Base-by-base conservation (phyloP, 2,113 vertebrate genomes). In the Cyphomyrus plagiostoma region DNA sequence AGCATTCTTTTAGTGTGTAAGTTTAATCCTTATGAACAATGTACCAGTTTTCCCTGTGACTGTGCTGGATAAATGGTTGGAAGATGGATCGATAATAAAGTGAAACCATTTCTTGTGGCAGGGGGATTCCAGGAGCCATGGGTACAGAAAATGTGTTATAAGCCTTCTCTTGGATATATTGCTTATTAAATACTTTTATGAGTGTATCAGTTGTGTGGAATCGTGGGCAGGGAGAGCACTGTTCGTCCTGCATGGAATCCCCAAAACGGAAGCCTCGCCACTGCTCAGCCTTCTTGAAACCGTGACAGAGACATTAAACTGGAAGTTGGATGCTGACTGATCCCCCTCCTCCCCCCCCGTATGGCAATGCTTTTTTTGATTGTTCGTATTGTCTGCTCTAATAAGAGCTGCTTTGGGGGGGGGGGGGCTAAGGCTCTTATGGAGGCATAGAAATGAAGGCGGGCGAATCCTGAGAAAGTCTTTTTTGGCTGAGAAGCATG, bases 311-410 rank as follows among this genome's bases (percentile, higher is more conserved):
- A 87, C 58, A 52, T 26, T 87, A 42, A 87, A 80, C 30, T 70
- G 9, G 62, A 49, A 77, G 26, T 77, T 90, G 84, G 89, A 90
- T 87, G 85, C 39, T 89, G 45, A 50, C 26, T 5, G 83, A 45
- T 74, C 23, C n/a, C 15, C 19, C 26, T 42, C 11, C 17, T 4
- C 9, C 39, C 45, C 17, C 21, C 23, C 3, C 8, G n/a, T 30
- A 62, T 62, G 48, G 45, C 49, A 89, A 56, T 84, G 52, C 77
- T 53, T 89, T 21, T 19, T 85, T 89, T 89, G 88, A 62, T 49
- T n/a, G 39, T n/a, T 50, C 83, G 35, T 35, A 86, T 89, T 89
- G 89, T 70, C 15, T 56, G 39, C 56, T 62, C 83, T 30, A 77
- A 77, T 49, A 90, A 56, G 89, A 39, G 30, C 52, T 52, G 13